phyloP scores from a whole-genome alignment of 2,888 invertebrate species.

The Patella pellucida region DNA sequence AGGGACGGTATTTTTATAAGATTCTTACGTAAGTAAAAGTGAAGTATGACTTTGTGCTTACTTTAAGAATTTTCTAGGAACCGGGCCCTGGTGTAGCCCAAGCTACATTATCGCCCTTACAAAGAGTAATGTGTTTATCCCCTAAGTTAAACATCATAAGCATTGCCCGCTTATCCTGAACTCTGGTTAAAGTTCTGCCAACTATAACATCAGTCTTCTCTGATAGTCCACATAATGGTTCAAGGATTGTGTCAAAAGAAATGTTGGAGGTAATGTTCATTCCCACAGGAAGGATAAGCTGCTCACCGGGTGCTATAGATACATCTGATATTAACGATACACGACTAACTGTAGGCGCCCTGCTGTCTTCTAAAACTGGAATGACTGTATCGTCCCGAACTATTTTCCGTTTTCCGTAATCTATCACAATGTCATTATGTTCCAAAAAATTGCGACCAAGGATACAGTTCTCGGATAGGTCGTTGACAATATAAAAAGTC shows the following conservation, averaged over 20 bases:
- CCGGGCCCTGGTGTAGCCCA: too few species aligned
- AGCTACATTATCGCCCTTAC: too few species aligned
- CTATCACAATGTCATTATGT: background rate
- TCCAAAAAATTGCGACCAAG: conserved; percentile 1
- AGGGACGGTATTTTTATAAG: too few species aligned
- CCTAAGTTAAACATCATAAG: conserved; percentile 4
- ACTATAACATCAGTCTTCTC: conserved; percentile 3
- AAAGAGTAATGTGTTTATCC: too few species aligned
- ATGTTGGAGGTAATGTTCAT: conserved; percentile 2
- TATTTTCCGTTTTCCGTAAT: background rate
- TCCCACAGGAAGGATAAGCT: conserved; percentile 6
- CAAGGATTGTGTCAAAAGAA: background rate
- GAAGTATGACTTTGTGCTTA: too few species aligned
- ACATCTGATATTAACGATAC: background rate
- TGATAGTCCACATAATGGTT: background rate
- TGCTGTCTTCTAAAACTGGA: background rate
- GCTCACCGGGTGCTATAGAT: background rate
- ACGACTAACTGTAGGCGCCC: background rate
- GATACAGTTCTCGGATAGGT: background rate
- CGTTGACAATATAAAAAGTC: background rate
- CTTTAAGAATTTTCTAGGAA: too few species aligned
- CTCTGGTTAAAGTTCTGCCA: background rate
- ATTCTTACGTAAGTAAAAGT: too few species aligned
- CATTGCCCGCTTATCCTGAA: background rate
- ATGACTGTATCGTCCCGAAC: background rate